A percentile compares a stretch with the other conserved stretches of the same genome.
These are phyloP conservation scores for Cuculus canorus DNA, from an alignment of 2,797 vertebrate genomes.

Conservation along the genomic window DNA sequence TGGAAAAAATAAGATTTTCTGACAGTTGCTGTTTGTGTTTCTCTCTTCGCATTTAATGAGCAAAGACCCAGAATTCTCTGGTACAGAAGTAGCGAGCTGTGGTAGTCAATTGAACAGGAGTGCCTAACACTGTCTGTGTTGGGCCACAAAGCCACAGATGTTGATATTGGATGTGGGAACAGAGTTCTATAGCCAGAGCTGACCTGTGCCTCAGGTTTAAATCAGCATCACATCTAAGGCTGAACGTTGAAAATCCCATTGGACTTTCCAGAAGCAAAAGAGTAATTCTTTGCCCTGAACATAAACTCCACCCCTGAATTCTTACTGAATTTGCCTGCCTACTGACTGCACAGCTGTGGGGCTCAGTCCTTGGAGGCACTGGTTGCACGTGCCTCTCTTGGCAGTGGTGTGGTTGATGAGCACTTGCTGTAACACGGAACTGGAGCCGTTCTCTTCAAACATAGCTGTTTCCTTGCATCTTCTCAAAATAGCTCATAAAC, in stretches of 20 bases:
- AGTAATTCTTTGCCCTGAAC: background rate
- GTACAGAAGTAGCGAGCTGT: background rate
- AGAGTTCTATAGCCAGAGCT: background rate
- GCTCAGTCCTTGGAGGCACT: background rate
- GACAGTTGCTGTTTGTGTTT: background rate
- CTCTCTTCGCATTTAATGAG: background rate
- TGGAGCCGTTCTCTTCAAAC: background rate
- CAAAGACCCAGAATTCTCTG: background rate
- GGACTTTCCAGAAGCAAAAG: background rate
- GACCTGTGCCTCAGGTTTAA: background rate
- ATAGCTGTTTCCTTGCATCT: background rate
- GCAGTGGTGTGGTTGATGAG: accelerated
- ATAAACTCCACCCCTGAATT: background rate
- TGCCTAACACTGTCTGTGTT: background rate
- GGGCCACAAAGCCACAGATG: background rate
- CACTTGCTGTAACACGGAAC: background rate
- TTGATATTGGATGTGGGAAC: background rate
- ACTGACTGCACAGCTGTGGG: accelerated
- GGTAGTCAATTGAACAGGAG: background rate
- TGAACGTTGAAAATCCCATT: background rate
- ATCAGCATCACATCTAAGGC: background rate
- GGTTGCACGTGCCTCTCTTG: background rate
- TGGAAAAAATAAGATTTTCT: background rate
- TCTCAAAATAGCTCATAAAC: slow-evolving; percentile 16
- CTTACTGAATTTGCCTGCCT: background rate